Evolutionary conservation across 2,797 vertebrate genomes (phyloP).

Genomic region (Tokudaia muenninki): DNA sequence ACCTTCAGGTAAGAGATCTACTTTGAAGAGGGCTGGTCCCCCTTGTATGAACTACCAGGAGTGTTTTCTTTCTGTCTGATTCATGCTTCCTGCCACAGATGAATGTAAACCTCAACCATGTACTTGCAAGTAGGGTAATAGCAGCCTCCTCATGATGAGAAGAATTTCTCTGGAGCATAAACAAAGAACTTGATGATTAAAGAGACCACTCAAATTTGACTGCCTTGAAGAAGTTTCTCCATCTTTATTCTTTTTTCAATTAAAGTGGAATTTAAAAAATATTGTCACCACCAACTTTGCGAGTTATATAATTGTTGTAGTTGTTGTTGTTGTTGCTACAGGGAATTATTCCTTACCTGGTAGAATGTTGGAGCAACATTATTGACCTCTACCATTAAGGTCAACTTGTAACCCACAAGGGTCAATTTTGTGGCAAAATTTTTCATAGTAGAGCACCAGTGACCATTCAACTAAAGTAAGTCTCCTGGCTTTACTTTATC

Average conservation of each 20-base stretch:
- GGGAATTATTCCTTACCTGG: neutral
- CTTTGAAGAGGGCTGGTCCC: neutral
- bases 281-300: neutral
- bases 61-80: neutral
- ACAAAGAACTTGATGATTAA: neutral
- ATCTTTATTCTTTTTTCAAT: neutral
- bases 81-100: neutral
- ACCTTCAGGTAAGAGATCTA: neutral
- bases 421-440: neutral
- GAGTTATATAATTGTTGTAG: too few relatives aligned
- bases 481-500: neutral
- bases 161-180: neutral
- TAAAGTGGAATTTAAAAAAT: neutral
- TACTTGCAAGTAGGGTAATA: neutral
- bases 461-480: neutral
- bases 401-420: neutral
- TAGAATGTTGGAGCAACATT: neutral
- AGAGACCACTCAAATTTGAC: neutral
- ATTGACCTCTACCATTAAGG: neutral
- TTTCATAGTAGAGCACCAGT: neutral
- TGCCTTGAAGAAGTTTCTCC: neutral
- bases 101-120: neutral
- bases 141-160: neutral
- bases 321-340: neutral
- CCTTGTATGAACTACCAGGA: neutral